Evolutionary conservation across 2,888 invertebrate species (phyloP).

Genomic region (Agrilus mali): DNA sequence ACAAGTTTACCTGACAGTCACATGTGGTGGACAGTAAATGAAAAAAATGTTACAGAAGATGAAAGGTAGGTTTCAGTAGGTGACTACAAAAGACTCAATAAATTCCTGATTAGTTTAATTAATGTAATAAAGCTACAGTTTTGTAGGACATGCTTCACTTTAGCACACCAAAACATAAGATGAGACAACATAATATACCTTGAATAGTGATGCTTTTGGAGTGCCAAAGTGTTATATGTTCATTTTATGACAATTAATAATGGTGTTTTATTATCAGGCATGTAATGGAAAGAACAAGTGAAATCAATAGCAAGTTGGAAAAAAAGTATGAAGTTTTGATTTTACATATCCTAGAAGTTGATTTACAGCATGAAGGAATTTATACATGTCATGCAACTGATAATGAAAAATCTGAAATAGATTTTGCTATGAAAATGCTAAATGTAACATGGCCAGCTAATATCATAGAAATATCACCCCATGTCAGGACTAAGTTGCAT

Average conservation of each 20-base stretch:
- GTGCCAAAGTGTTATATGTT: too few species aligned
- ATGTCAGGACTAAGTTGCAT: slow-evolving; percentile 38
- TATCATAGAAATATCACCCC: slow-evolving; percentile 35
- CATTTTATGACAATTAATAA: too few species aligned
- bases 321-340: slow-evolving; percentile 34
- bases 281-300: slow-evolving; percentile 30
- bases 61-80: slow-evolving; percentile 30
- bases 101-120: too few species aligned
- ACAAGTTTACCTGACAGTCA: slow-evolving; percentile 36
- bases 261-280: slow-evolving; percentile 21
- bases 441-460: slow-evolving; percentile 37
- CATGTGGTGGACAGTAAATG: slow-evolving; percentile 47
- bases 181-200: too few species aligned
- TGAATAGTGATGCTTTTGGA: too few species aligned
- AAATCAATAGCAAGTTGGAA: slow-evolving; percentile 30
- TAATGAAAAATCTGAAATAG: slow-evolving; percentile 27
- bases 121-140: neutral
- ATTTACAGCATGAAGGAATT: slow-evolving; percentile 44
- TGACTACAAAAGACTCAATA: too few species aligned
- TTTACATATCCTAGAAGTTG: slow-evolving; percentile 40
- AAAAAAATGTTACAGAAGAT: slow-evolving; percentile 39
- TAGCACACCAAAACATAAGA: too few species aligned
- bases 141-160: too few species aligned
- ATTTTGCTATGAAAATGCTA: slow-evolving; percentile 25
- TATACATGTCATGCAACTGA: slow-evolving; percentile 45